These are phyloP conservation scores for Hetaerina americana DNA, from an alignment of 1,140 invertebrate genomes.

Conservation along the genomic window DNA sequence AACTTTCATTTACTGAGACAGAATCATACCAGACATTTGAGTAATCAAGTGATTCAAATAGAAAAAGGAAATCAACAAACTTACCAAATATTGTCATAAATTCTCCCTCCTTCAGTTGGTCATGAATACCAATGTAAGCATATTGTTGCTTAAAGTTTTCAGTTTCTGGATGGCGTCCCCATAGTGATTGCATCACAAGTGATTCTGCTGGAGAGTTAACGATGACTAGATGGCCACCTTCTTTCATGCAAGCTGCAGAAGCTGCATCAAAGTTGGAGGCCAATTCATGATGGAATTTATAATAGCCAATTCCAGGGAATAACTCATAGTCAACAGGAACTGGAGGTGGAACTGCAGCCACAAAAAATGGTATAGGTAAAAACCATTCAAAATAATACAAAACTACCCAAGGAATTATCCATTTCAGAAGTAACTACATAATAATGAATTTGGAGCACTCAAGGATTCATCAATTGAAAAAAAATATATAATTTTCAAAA, in stretches of 20 bases:
- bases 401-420: too few species aligned
- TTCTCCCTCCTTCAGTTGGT: constrained; percentile 28
- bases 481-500: too few species aligned
- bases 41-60: not conserved
- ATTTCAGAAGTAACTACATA: too few species aligned
- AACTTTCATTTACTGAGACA: not conserved
- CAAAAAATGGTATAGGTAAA: too few species aligned
- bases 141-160: not conserved
- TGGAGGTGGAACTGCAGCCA: not conserved
- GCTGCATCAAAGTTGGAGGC: constrained; percentile 26
- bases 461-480: too few species aligned
- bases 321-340: constrained; percentile 8
- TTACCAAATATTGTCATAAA: constrained; percentile 28
- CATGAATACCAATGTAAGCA: constrained; percentile 29
- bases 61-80: not conserved
- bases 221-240: constrained; percentile 25
- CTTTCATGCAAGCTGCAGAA: constrained; percentile 23
- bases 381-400: too few species aligned
- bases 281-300: constrained; percentile 25
- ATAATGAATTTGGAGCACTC: too few species aligned
- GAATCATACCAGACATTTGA: not conserved
- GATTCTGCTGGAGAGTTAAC: constrained; percentile 26
- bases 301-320: constrained; percentile 19
- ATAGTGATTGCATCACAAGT: constrained; percentile 18
- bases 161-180: not conserved